phyloP scores from a whole-genome alignment of 2,797 vertebrate species.

The Bufotes viridis region DNA sequence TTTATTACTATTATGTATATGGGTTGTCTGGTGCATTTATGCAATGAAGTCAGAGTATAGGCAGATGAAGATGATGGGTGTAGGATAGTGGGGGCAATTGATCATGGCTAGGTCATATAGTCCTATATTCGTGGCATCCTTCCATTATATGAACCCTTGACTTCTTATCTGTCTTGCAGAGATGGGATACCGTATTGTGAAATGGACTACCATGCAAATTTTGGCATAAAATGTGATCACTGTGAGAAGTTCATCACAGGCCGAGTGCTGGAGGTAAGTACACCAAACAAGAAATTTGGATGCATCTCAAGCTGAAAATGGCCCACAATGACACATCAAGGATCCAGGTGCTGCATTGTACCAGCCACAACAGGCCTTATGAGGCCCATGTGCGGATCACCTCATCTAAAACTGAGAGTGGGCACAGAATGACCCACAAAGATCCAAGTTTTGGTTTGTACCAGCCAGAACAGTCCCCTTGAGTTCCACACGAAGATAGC shows the following conservation, averaged over 20 bases:
- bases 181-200: slow-evolving; percentile 95
- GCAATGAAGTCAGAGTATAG: background rate
- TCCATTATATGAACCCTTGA: background rate
- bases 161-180: slow-evolving; percentile 70
- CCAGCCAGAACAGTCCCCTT: too few species aligned
- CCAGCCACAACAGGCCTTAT: too few species aligned
- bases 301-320: background rate
- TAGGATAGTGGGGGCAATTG: background rate
- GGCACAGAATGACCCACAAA: background rate
- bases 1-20: background rate
- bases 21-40: background rate
- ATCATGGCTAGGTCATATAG: background rate
- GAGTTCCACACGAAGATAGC: too few species aligned
- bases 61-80: background rate
- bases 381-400: too few species aligned
- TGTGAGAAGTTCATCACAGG: slow-evolving; percentile 96
- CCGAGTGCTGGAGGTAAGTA: slow-evolving; percentile 91
- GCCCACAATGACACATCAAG: too few species aligned
- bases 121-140: background rate
- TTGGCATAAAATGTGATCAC: slow-evolving; percentile 92
- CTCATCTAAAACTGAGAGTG: too few species aligned
- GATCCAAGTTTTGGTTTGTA: background rate
- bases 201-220: slow-evolving; percentile 92
- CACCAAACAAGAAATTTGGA: background rate
- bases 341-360: too few species aligned